Conservation (phyloP, 2,888 invertebrate species). For the Mythimna vitellina region DNA sequence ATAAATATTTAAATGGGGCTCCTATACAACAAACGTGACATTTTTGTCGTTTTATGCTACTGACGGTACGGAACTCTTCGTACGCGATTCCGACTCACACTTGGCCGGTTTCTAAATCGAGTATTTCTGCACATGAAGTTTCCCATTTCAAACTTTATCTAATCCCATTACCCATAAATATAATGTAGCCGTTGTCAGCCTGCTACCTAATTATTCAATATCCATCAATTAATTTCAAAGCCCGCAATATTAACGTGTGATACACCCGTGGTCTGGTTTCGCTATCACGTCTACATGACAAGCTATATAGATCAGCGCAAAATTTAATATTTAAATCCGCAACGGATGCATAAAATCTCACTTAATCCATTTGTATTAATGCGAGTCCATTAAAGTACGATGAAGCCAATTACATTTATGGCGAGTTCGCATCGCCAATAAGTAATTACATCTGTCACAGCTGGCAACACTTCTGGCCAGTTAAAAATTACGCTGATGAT, state of each 20-base stretch:
- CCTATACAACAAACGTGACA: no score
- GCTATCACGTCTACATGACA: slow-evolving; percentile 11
- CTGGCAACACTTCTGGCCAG: slow-evolving; percentile 57
- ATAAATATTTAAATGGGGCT: no score
- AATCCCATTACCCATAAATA: background rate
- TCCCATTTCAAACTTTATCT: background rate
- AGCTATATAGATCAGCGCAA: slow-evolving; percentile 28
- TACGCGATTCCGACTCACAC: no score
- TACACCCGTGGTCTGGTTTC: background rate
- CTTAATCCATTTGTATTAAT: slow-evolving; percentile 65
- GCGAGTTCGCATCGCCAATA: slow-evolving; percentile 63
- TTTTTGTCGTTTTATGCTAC: no score
- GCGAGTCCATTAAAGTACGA: slow-evolving; percentile 65
- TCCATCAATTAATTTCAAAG: slow-evolving; percentile 6
- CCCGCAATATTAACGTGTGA: background rate
- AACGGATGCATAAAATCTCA: slow-evolving; percentile 60
- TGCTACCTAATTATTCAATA: background rate
- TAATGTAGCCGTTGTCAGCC: background rate
- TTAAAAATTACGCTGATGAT: slow-evolving; percentile 60
- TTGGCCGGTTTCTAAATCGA: no score
- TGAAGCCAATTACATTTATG: slow-evolving; percentile 66
- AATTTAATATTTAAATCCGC: slow-evolving; percentile 50
- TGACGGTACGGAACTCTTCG: no score
- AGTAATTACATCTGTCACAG: slow-evolving; percentile 69
- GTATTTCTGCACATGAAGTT: background rate